These are phyloP conservation scores for Rhopilema esculentum DNA, from an alignment of 30 jellyfish, hydroid and myxozoan species.

Conservation along the genomic window DNA sequence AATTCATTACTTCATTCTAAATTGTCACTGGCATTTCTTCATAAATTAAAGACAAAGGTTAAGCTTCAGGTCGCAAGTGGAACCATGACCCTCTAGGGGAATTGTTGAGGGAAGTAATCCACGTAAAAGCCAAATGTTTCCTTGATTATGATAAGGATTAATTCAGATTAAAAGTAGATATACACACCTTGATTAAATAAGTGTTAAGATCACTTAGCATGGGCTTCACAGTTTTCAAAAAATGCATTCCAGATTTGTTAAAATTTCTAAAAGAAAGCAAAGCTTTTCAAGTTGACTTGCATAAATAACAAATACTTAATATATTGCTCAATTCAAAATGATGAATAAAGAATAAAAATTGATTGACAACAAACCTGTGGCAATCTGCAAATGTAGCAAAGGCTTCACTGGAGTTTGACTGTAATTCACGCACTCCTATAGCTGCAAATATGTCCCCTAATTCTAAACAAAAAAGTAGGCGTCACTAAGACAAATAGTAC, in stretches of 20 bases:
- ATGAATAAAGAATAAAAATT: no score
- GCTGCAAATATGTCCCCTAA: conserved; percentile 97
- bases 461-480: conserved; percentile 45
- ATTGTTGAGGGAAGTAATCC: no score
- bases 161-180: background rate
- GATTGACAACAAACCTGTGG: conserved; percentile 88
- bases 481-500: background rate
- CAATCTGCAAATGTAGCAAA: conserved; percentile 98
- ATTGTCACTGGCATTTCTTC: no score
- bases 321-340: no score
- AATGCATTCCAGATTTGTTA: conserved; percentile 85
- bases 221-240: conserved; percentile 92
- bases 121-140: no score
- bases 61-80: no score
- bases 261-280: conserved; percentile 64
- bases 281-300: no score
- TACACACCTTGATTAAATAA: conserved; percentile 80
- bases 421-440: conserved; percentile 94
- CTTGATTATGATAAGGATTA: no score
- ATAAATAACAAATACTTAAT: no score
- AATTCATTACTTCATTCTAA: no score
- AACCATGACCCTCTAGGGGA: no score
- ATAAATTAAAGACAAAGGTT: no score
- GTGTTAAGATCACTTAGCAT: conserved; percentile 96
- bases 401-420: conserved; percentile 95